Evolutionary conservation across 1,140 invertebrate genomes (phyloP).

Genomic region (Kradibia gibbosae): DNA sequence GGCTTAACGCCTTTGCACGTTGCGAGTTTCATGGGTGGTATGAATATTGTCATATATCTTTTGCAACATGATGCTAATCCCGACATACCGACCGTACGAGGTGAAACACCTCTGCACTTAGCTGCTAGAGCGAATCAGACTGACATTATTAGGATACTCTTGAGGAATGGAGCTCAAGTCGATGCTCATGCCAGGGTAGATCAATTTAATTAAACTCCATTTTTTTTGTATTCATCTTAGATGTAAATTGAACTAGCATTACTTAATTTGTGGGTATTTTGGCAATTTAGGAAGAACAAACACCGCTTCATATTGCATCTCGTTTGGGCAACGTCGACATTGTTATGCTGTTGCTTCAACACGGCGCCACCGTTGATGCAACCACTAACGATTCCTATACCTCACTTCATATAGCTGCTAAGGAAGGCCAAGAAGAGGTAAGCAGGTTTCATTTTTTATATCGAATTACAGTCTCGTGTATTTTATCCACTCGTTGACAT

Average conservation of each 20-base stretch:
- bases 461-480: neutral
- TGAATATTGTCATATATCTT: slow-evolving; percentile 98
- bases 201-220: slow-evolving; percentile 16
- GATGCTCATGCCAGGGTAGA: slow-evolving; percentile 90
- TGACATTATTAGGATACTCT: slow-evolving; percentile 95
- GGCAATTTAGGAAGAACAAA: slow-evolving; percentile 85
- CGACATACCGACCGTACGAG: slow-evolving; percentile 94
- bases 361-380: slow-evolving; percentile 89
- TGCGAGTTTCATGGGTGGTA: slow-evolving; percentile 99
- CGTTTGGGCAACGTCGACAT: slow-evolving; percentile 95
- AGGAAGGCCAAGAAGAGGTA: slow-evolving; percentile 94
- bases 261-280: slow-evolving; percentile 37
- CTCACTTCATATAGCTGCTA: slow-evolving; percentile 97
- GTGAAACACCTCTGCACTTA: slow-evolving; percentile 97
- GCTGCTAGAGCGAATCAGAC: slow-evolving; percentile 97
- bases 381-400: slow-evolving; percentile 96
- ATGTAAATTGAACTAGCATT: neutral
- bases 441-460: slow-evolving; percentile 56
- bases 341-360: slow-evolving; percentile 90
- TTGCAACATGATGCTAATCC: slow-evolving; percentile 95
- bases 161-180: slow-evolving; percentile 96
- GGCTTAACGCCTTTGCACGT: slow-evolving; percentile 98
- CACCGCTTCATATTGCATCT: slow-evolving; percentile 93
- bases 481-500: neutral
- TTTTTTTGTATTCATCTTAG: slow-evolving; percentile 22